Base-by-base conservation (phyloP, 2,888 invertebrate genomes). In the Synergus laeviventris region DNA sequence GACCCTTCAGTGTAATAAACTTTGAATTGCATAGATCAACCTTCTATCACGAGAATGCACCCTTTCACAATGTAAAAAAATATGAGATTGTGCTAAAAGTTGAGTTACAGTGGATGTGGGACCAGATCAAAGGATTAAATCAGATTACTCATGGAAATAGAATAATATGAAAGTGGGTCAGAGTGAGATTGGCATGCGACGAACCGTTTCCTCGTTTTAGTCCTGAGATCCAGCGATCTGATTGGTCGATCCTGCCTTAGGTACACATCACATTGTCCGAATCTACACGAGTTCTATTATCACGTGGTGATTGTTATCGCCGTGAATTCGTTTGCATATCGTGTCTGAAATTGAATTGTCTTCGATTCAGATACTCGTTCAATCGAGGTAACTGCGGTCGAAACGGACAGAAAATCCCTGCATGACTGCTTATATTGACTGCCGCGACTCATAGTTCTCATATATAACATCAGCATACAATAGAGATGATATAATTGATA, bases 251-350 rank as follows among this genome's bases (percentile, higher is more conserved):
- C 45, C 31, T 49, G 70, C 70, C 31, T 70, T 49, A 70, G 49
- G 70, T 49, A 70, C 49, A 70, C 24, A 70, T 70, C 49, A 70
- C 70, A 49, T 70, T 70, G 49, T 70, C 31, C 70, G n/a, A 70
- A 49, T 16, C 70, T 70, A 49, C 49, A 70, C 70, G 70, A 70
- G 70, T 70, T 70, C 70, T 49, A 70, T 70, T 49, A 70, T 49
- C 70, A 31, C 18, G 31, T 12, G n/a, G 49, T 70, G 70, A 70
- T 70, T 70, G 70, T 70, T 49, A 70, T 70, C 70, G 49, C 49
- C 49, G 16, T 70, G 70, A 70, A 49, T 70, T 70, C 70, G 70
- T 70, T 70, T 70, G 70, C 70, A 70, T 70, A 70, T 70, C 66
- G 31, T 66, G 66, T 66, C 70, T 49, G 70, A 70, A 70, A 70